Conservation (phyloP, 2,797 vertebrate genomes). For the Erethizon dorsatum region DNA sequence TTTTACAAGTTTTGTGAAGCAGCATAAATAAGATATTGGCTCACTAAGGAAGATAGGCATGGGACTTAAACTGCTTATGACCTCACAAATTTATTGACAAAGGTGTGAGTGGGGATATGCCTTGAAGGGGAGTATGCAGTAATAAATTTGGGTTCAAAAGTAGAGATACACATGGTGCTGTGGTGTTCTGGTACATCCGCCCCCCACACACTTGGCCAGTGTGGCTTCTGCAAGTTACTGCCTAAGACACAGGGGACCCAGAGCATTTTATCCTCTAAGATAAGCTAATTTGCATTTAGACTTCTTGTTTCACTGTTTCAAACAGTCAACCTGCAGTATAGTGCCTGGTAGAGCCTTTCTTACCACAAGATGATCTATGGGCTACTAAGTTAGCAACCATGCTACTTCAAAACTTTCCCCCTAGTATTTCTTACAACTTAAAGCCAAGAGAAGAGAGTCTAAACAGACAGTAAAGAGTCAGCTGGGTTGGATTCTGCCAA, state of each 20-base stretch:
- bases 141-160: neutral
- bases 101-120: neutral
- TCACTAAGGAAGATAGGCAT: neutral
- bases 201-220: neutral
- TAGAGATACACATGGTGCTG: rapidly evolving
- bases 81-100: constrained; percentile 79
- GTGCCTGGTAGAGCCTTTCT: neutral
- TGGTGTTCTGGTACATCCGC: neutral
- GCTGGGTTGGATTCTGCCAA: no score
- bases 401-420: neutral
- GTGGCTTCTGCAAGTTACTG: neutral
- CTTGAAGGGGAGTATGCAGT: no score
- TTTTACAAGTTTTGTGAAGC: neutral
- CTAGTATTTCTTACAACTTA: neutral
- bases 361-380: neutral
- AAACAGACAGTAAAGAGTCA: neutral
- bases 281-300: neutral
- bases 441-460: neutral
- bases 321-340: neutral
- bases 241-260: neutral
- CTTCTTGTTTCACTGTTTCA: neutral
- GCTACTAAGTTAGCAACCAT: rapidly evolving
- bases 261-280: neutral
- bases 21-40: neutral
- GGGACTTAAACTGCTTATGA: constrained; percentile 91